Base-by-base conservation (phyloP, 2,113 vertebrate species). In the Neogobius melanostomus region DNA sequence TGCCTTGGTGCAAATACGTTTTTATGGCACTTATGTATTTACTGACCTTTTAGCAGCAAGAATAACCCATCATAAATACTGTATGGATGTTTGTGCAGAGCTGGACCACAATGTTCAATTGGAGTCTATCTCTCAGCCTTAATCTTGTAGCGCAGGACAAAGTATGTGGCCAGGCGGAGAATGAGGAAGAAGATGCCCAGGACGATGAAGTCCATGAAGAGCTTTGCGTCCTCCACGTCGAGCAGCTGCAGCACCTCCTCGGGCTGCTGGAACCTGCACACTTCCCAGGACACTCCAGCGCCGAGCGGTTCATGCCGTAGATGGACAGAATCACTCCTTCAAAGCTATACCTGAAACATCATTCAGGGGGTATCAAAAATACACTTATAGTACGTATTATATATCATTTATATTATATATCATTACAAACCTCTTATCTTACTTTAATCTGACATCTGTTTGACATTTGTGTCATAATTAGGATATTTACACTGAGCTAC, bases 251-350 rank as follows among this genome's bases (percentile, higher is more conserved):
- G 91, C 17, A 99, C 94, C 76, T 93, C 95, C 75, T 93, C 93
- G 0, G 98, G 96, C 16, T 95, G 91, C 54, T 93, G 95, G 91
- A 98, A 98, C 6, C 94, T 95, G 71, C 98, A 99, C 62, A 86
- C 92, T 0, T 90, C 86, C n/a, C 91, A 0, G 92, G 92, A 88
- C 98, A 99, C 72, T 93, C 93, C 85, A 99, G 87, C 66, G 95
- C 92, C 7, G 92, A 93, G 0, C 97, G 95, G 76, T 96, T 97
- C 97, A 99, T 95, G 67, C 96, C 96, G 0, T 99, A 99, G 87
- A 98, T 98, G 60, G 95, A 97, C 71, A 98, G 92, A 75, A 99
- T 95, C 74, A 97, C 94, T 0, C 98, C 97, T 83, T 99, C 97
- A 8, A 99, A 99, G 79, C 98, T 94, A 0, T 99, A 99, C 87